Evolutionary conservation across 2,888 invertebrate species (phyloP).

Genomic region (Drosophila aldrichi): DNA sequence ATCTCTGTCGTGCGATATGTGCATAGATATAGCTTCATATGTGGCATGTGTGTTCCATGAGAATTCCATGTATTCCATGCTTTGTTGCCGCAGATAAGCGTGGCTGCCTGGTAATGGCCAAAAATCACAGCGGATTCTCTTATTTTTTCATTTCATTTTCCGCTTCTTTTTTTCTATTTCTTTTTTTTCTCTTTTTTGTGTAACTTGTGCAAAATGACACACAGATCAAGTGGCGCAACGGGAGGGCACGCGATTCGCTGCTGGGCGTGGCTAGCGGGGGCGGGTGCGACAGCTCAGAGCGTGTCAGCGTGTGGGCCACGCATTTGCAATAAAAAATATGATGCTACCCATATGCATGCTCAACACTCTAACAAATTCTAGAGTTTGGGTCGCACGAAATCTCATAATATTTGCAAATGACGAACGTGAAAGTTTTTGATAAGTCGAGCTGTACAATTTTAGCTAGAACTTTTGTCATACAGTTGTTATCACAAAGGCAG

Average conservation of each 20-base stretch:
- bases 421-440: slow-evolving; percentile 78
- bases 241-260: slow-evolving; percentile 33
- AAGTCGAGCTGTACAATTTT: slow-evolving; percentile 44
- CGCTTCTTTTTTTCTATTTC: background rate
- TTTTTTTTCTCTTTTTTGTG: slow-evolving; percentile 15
- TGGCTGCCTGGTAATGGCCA: slow-evolving; percentile 73
- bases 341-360: slow-evolving; percentile 64
- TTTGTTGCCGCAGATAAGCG: slow-evolving; percentile 64
- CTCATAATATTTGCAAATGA: slow-evolving; percentile 81
- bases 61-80: slow-evolving; percentile 53
- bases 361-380: slow-evolving; percentile 58
- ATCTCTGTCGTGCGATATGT: slow-evolving; percentile 64
- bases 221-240: slow-evolving; percentile 63
- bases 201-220: slow-evolving; percentile 62
- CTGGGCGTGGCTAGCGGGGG: slow-evolving; percentile 8
- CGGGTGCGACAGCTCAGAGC: background rate
- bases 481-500: slow-evolving; percentile 48
- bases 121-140: slow-evolving; percentile 74
- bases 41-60: slow-evolving; percentile 42
- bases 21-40: slow-evolving; percentile 67
- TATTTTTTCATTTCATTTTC: slow-evolving; percentile 10
- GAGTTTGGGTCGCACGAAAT: slow-evolving; percentile 59
- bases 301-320: slow-evolving; percentile 53
- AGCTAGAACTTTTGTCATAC: slow-evolving; percentile 47
- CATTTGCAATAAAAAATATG: slow-evolving; percentile 75